Base-by-base conservation (phyloP, 2,888 invertebrate species). In the Drosophila peninsularis region DNA sequence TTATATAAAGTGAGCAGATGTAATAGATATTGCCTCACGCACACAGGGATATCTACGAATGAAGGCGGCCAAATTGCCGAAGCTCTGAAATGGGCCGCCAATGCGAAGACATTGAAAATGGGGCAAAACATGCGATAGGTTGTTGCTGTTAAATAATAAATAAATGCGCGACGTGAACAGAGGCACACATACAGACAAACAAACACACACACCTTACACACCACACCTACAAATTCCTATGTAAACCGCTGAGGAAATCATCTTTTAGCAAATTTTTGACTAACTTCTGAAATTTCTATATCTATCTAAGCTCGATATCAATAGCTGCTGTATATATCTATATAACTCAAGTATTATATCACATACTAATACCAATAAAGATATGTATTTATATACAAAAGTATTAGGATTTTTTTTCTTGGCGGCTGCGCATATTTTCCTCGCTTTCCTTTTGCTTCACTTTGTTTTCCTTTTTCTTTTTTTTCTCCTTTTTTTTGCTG, bases 71-170 rank as follows among this genome's bases (percentile, higher is more conserved):
- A 75, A 65, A 53, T 53, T 62, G 42, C 69, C 57, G 75, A 78
- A 63, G 67, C 54, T 54, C 54, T 34, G 65, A 75, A 75, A 62
- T 56, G 55, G 54, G 73, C 76, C 66, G 73, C 73, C 71, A 79
- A 82, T 70, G 71, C 82, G 79, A 82, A 78, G 80, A 80, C 82
- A 78, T 80, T 78, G 78, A 78, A 83, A 70, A 73, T 62, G 71
- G 62, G 70, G 53, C 68, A 79, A 62, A 57, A 77, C 83, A 68
- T 71, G 77, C 66, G 82, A 82, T 82, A 82, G 82, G 82, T 81
- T 83, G 83, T 67, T 69, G 54, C 78, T 65, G 71, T 60, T 82
- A 78, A 81, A 81, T 81, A 82, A 81, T 81, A 82, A 80, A 81
- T 82, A 80, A 82, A 82, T 69, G 67, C 49, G 62, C 69, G 64